Evolutionary conservation across 2,888 invertebrate genomes (phyloP).

Genomic region (Drosophila neonasuta): DNA sequence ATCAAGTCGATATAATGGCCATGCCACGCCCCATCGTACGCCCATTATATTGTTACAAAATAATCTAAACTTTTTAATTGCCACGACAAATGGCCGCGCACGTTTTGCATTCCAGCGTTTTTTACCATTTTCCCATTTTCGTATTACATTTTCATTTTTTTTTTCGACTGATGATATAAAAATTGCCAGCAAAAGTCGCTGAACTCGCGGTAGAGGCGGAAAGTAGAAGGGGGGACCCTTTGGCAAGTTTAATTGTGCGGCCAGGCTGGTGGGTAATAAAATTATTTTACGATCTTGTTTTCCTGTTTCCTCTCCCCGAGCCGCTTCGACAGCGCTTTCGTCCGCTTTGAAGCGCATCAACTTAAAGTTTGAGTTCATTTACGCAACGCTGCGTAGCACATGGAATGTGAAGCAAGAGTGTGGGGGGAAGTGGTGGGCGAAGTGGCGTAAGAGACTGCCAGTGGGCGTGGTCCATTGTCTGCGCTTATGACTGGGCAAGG

Average conservation of each 20-base stretch:
- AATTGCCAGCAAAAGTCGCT: slow-evolving; percentile 50
- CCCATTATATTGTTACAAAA: slow-evolving; percentile 54
- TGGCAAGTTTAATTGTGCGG: slow-evolving; percentile 74
- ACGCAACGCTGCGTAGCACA: slow-evolving; percentile 51
- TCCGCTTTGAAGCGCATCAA: slow-evolving; percentile 54
- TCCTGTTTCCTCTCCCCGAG: slow-evolving; percentile 31
- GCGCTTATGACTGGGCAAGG: slow-evolving; percentile 25
- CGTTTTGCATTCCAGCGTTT: slow-evolving; percentile 55
- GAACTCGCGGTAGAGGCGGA: slow-evolving; percentile 13
- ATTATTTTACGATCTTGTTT: slow-evolving; percentile 75
- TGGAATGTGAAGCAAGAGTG: not conserved
- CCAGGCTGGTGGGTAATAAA: slow-evolving; percentile 74
- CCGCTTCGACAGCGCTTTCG: slow-evolving; percentile 2
- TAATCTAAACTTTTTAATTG: slow-evolving; percentile 76
- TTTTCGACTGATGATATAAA: slow-evolving; percentile 44
- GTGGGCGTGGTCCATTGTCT: slow-evolving; percentile 52
- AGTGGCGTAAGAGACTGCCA: slow-evolving; percentile 11
- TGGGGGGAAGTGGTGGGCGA: not conserved
- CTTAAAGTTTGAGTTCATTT: slow-evolving; percentile 69
- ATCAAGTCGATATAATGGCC: slow-evolving; percentile 53
- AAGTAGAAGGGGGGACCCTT: slow-evolving; percentile 5
- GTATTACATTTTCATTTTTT: slow-evolving; percentile 12
- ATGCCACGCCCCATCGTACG: slow-evolving; percentile 25
- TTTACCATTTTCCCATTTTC: slow-evolving; percentile 13
- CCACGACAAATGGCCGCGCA: slow-evolving; percentile 66